These are phyloP conservation scores for Muscicapa striata DNA, from an alignment of 2,797 vertebrate species.

Conservation along the genomic window DNA sequence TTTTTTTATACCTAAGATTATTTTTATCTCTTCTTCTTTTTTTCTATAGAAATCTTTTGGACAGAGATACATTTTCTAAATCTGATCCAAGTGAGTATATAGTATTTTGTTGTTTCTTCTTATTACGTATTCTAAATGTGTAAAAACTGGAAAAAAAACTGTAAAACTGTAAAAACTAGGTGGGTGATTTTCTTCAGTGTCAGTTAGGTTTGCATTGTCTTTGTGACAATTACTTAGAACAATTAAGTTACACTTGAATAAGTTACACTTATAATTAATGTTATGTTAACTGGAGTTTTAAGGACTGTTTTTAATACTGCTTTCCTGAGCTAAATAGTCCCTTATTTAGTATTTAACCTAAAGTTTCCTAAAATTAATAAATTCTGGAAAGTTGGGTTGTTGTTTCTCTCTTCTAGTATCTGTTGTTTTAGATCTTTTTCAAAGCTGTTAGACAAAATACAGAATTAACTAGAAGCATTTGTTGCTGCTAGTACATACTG, in stretches of 20 bases:
- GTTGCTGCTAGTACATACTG: neutral
- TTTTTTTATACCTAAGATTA: neutral
- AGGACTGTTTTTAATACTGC: neutral
- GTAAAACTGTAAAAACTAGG: too few relatives aligned
- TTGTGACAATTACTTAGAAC: neutral
- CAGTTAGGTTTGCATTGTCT: neutral
- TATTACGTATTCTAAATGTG: neutral
- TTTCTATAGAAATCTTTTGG: conserved; percentile 92
- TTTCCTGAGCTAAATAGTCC: neutral
- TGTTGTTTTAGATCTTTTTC: neutral
- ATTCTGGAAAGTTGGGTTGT: neutral
- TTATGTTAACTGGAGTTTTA: neutral
- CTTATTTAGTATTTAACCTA: neutral
- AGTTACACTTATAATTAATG: neutral
- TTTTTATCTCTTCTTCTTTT: neutral
- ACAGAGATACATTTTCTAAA: conserved; percentile 98
- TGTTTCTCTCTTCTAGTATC: neutral
- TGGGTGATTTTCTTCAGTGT: neutral
- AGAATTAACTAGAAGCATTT: neutral
- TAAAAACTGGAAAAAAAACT: neutral
- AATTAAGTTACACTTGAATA: neutral
- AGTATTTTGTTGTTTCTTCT: neutral
- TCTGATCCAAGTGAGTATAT: conserved; percentile 95
- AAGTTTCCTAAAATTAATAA: neutral
- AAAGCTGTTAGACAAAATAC: neutral